These are phyloP conservation scores for Aldrovandia affinis DNA, from an alignment of 2,797 vertebrate genomes.

Conservation along the genomic window DNA sequence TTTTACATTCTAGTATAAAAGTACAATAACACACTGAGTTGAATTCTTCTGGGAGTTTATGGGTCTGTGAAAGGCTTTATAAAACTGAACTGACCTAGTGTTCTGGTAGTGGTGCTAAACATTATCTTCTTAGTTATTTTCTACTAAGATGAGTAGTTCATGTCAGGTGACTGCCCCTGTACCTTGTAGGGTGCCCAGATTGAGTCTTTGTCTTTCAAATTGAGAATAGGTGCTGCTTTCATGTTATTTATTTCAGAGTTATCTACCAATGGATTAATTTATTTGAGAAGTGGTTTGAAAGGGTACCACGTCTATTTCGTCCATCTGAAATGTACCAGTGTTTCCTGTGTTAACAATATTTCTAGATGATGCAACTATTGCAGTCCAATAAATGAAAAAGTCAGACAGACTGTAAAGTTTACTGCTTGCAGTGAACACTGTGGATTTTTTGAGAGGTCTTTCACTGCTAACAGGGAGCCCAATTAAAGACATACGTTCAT, in stretches of 20 bases:
- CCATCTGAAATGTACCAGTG: slow-evolving; percentile 19
- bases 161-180: background rate
- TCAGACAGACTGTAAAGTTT: slow-evolving; percentile 4
- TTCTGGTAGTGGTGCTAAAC: background rate
- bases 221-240: slow-evolving; percentile 15
- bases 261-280: background rate
- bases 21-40: background rate
- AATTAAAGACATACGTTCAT: background rate
- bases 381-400: slow-evolving; percentile 7
- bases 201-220: background rate
- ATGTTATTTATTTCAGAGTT: background rate
- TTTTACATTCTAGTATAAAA: background rate
- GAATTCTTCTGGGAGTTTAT: background rate
- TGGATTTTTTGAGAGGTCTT: background rate
- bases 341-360: slow-evolving; percentile 1
- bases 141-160: background rate
- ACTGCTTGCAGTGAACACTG: background rate
- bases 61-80: background rate
- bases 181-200: background rate
- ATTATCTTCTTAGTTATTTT: background rate
- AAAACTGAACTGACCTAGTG: background rate
- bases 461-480: background rate
- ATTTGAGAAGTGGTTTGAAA: background rate
- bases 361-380: background rate
- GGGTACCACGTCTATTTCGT: background rate